These are phyloP conservation scores for Triplophysa rosa DNA, from an alignment of 2,113 vertebrate species.

Conservation along the genomic window DNA sequence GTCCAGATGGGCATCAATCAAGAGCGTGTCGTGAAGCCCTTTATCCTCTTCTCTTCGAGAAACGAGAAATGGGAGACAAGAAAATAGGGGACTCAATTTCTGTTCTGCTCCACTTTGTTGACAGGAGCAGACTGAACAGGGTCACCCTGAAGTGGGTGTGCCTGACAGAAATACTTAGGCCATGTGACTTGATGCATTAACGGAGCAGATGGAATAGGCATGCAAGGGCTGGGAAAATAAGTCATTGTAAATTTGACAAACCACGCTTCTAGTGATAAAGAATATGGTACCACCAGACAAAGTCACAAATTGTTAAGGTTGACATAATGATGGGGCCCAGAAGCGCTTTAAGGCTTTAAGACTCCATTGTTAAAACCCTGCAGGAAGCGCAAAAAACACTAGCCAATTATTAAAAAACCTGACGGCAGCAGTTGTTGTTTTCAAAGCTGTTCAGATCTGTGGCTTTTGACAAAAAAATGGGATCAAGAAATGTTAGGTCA, in stretches of 20 bases:
- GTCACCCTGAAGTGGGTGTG: constrained; percentile 28
- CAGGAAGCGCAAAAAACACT: neutral
- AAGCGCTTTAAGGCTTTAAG: constrained; percentile 3
- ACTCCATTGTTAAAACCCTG: neutral
- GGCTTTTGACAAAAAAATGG: neutral
- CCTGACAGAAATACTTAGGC: constrained; percentile 33
- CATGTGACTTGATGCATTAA: constrained; percentile 34
- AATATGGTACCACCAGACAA: neutral
- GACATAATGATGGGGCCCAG: neutral
- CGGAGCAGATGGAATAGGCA: neutral
- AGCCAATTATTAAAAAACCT: constrained; percentile 23
- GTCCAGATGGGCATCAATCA: constrained; percentile 47
- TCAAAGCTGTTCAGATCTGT: neutral
- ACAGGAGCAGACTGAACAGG: constrained; percentile 9
- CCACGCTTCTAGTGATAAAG: neutral
- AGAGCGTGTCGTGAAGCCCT: constrained; percentile 9
- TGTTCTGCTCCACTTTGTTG: constrained; percentile 3
- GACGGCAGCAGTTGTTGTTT: neutral
- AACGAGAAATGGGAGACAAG: constrained; percentile 9
- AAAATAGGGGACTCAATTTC: constrained; percentile 24
- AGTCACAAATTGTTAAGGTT: constrained; percentile 19
- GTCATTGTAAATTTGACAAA: constrained; percentile 14
- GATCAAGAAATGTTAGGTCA: constrained; percentile 11
- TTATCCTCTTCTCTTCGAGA: neutral
- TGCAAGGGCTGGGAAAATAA: neutral